Percentiles rank a stretch among this genome's conserved stretches.
phyloP scores from a whole-genome alignment of 2,113 vertebrate species.

The Muntiacus reevesi region DNA sequence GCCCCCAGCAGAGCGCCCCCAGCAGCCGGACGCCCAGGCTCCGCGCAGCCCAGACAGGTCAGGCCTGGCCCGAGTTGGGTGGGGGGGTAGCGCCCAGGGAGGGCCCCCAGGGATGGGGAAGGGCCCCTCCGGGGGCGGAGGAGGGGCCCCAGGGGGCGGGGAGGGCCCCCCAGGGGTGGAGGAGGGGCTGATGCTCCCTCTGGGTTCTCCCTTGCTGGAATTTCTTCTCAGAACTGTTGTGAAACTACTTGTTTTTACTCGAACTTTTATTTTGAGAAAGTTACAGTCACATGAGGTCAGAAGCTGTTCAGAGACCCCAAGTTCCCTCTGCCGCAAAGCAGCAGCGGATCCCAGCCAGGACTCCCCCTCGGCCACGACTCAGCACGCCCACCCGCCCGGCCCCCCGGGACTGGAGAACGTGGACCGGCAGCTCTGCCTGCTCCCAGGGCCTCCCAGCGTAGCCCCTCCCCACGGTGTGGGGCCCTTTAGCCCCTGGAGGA shows the following conservation, averaged over 20 bases:
- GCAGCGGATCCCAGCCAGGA: too few species aligned
- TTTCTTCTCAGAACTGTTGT: background rate
- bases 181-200: background rate
- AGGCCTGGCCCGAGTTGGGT: background rate
- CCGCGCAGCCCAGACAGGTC: background rate
- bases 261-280: background rate
- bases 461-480: too few species aligned
- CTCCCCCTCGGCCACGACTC: fast-evolving
- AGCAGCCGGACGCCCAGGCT: too few species aligned
- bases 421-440: background rate
- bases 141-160: too few species aligned
- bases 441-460: background rate
- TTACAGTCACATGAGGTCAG: background rate
- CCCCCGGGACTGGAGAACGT: fast-evolving
- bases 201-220: fast-evolving
- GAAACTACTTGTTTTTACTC: background rate
- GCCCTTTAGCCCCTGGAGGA: background rate
- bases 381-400: fast-evolving
- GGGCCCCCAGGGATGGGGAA: too few species aligned
- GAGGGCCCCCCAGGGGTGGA: fast-evolving
- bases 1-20: fast-evolving
- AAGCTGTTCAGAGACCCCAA: fast-evolving
- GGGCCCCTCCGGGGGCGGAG: too few species aligned
- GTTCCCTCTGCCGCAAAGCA: background rate
- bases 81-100: fast-evolving